phyloP scores from a whole-genome alignment of 2,797 vertebrate genomes.

The Acipenser oxyrinchus region DNA sequence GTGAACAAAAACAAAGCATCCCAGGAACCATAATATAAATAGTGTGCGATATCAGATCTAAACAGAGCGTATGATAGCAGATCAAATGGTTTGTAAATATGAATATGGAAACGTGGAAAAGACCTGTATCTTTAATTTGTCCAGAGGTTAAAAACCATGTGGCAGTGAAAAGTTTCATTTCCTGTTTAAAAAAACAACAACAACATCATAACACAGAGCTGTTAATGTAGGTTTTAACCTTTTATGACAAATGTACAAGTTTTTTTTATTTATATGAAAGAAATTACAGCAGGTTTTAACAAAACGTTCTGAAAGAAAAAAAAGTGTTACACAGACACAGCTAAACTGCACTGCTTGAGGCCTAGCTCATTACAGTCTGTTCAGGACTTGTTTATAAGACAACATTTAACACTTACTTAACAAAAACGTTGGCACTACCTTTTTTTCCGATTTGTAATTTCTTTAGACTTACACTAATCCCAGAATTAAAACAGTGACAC shows the following conservation, averaged over 20 bases:
- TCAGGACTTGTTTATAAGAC: slow-evolving; percentile 63
- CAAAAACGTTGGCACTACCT: slow-evolving; percentile 72
- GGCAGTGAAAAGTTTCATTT: too few relatives aligned
- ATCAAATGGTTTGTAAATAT: too few relatives aligned
- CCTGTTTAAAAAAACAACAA: background rate
- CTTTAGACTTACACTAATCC: background rate
- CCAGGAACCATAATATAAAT: too few relatives aligned
- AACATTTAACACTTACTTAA: slow-evolving; percentile 67
- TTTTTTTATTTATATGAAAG: slow-evolving; percentile 78
- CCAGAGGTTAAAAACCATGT: too few relatives aligned
- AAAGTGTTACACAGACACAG: slow-evolving; percentile 66
- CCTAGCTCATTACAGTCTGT: slow-evolving; percentile 59
- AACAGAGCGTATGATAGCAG: too few relatives aligned
- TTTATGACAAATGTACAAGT: slow-evolving; percentile 94
- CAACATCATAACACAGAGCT: slow-evolving; percentile 10
- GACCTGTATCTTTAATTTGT: too few relatives aligned
- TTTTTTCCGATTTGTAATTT: slow-evolving; percentile 35
- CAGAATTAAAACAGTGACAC: background rate
- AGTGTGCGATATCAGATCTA: too few relatives aligned
- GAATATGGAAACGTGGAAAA: too few relatives aligned
- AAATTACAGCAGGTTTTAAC: slow-evolving; percentile 81
- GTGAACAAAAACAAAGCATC: too few relatives aligned
- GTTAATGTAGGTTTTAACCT: slow-evolving; percentile 24
- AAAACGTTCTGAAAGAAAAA: slow-evolving; percentile 54
- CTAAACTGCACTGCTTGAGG: slow-evolving; percentile 66